Conservation (phyloP, 2,113 vertebrate species). For the rat (Rattus norvegicus) region GRCr8 NC_086019.1:159772001-159772500, state of each 20-base stretch:
- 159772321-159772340: background rate
- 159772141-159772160: background rate
- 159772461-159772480: background rate
- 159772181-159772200: background rate
- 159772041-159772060: background rate
- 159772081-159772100: background rate
- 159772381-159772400: background rate
- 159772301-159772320: background rate
- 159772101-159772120: background rate
- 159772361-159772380: background rate
- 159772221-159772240: background rate
- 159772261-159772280: background rate
- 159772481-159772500: background rate
- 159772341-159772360: background rate
- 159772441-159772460: background rate
- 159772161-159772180: background rate
- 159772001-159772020: background rate
- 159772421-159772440: background rate
- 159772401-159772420: background rate
- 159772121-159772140: background rate
- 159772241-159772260: background rate
- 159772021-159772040: background rate
- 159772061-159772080: background rate
- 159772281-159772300: background rate
- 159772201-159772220: accelerated